phyloP scores from a whole-genome alignment of 2,113 vertebrate genomes.

The Nymphicus hollandicus region DNA sequence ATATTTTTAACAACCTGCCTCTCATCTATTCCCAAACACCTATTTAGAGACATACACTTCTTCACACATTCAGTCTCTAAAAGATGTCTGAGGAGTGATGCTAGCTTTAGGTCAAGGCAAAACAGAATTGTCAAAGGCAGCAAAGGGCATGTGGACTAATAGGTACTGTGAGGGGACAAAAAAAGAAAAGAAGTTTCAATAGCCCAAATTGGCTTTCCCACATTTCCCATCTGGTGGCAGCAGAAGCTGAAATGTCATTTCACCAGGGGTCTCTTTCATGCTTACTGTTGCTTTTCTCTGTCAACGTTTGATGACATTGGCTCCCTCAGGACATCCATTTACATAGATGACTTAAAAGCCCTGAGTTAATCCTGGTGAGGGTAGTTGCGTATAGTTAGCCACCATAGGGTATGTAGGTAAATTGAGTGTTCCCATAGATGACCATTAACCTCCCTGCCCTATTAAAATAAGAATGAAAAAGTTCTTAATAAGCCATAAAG shows the following conservation, averaged over 20 bases:
- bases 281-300: background rate
- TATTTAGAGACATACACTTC: background rate
- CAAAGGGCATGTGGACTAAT: background rate
- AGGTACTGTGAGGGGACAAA: background rate
- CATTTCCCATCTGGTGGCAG: background rate
- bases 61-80: background rate
- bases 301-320: background rate
- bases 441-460: background rate
- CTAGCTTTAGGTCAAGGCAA: background rate
- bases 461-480: background rate
- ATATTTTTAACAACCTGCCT: background rate
- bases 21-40: background rate
- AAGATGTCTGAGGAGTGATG: background rate
- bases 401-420: background rate
- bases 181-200: background rate
- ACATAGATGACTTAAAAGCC: background rate
- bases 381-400: background rate
- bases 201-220: background rate
- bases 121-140: background rate
- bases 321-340: background rate
- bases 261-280: rapidly evolving
- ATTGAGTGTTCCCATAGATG: background rate
- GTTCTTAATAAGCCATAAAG: background rate
- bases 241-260: background rate
- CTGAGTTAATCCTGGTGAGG: background rate